Percentiles rank a stretch among this genome's conserved stretches.
Evolutionary conservation across 1,140 invertebrate species (phyloP).

Genomic region (Chelonus insularis): DNA sequence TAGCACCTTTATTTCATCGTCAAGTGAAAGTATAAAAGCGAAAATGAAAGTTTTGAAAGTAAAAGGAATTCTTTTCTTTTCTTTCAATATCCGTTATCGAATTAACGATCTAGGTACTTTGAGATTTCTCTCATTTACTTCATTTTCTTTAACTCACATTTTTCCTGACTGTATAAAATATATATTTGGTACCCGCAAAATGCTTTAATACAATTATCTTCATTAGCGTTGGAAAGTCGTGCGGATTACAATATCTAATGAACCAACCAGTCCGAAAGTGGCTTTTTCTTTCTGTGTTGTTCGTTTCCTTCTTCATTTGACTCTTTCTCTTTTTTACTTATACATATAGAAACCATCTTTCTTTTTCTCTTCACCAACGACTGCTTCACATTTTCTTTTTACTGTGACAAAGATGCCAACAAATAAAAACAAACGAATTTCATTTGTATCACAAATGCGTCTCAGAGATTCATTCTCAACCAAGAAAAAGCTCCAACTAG

Average conservation of each 20-base stretch:
- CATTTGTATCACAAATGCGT: slow-evolving; percentile 25
- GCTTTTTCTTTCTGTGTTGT: slow-evolving; percentile 30
- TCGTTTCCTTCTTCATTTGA: slow-evolving; percentile 35
- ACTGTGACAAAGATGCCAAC: not conserved
- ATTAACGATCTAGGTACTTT: slow-evolving; percentile 1
- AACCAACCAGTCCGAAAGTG: slow-evolving; percentile 41
- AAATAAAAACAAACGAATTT: slow-evolving; percentile 26
- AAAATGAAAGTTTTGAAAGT: slow-evolving; percentile 8
- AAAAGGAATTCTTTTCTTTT: not conserved
- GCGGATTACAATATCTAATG: slow-evolving; percentile 57
- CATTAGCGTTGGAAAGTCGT: slow-evolving; percentile 48
- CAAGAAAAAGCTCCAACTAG: slow-evolving; percentile 11
- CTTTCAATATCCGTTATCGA: slow-evolving; percentile 20
- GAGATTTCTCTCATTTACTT: slow-evolving; percentile 15
- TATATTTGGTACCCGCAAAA: slow-evolving; percentile 46
- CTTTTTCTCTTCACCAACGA: not conserved
- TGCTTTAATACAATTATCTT: slow-evolving; percentile 57
- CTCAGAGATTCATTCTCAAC: not conserved
- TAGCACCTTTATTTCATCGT: slow-evolving; percentile 9
- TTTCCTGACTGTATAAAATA: slow-evolving; percentile 2
- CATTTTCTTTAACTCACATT: not conserved
- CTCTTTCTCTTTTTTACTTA: slow-evolving; percentile 35
- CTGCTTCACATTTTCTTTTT: not conserved
- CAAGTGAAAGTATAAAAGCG: slow-evolving; percentile 11
- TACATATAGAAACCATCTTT: not conserved